Percentiles rank a stretch among this genome's conserved stretches.
phyloP scores from a whole-genome alignment of 1,140 invertebrate species.

The Colletes latitarsis region DNA sequence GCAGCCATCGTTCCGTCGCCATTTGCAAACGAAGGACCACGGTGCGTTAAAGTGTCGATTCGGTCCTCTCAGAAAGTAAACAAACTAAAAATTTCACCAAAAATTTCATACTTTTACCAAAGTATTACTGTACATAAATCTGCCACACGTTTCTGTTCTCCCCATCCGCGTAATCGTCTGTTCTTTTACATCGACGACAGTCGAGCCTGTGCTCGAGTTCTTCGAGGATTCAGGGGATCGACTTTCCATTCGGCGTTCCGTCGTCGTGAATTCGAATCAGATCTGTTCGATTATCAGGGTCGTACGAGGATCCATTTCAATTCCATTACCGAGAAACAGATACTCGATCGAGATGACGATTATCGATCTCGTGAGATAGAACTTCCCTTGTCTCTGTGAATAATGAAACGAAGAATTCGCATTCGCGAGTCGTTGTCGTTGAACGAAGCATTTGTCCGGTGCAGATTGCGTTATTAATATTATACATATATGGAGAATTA shows the following conservation, averaged over 20 bases:
- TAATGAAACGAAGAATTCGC: no score
- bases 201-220: neutral
- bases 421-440: no score
- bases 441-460: no score
- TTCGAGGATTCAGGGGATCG: neutral
- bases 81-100: no score
- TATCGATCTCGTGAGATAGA: no score
- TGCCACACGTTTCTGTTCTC: neutral
- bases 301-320: no score
- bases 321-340: no score
- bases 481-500: neutral
- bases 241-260: neutral
- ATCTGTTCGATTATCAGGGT: neutral
- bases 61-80: no score
- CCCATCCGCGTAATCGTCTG: neutral
- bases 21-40: neutral
- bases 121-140: neutral
- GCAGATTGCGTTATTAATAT: constrained; percentile 1
- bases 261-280: neutral
- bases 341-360: no score
- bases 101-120: no score
- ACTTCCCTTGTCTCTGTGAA: no score
- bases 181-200: neutral
- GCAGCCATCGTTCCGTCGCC: no score
- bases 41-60: neutral